Evolutionary conservation across 1,140 invertebrate genomes (phyloP).

Genomic region (Papilio polyxenes): DNA sequence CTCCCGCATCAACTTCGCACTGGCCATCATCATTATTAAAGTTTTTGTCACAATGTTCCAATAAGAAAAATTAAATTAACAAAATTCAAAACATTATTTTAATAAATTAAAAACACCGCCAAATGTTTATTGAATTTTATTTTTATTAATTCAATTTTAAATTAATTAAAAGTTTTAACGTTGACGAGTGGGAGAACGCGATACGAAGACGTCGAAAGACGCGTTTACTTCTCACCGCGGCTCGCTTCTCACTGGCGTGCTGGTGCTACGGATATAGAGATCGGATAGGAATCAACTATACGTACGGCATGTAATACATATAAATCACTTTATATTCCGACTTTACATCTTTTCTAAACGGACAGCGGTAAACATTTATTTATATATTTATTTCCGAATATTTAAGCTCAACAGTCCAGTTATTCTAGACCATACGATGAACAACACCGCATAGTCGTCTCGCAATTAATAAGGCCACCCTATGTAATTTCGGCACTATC

Average conservation of each 20-base stretch:
- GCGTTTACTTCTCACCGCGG: constrained; percentile 56
- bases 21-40: constrained; percentile 79
- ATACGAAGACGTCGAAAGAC: constrained; percentile 41
- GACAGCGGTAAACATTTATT: constrained; percentile 25
- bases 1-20: constrained; percentile 79
- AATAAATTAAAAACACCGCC: not conserved
- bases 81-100: constrained; percentile 17
- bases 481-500: not conserved
- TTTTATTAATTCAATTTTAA: not conserved
- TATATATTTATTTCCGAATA: not conserved
- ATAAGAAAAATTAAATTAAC: not conserved
- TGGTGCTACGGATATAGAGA: constrained; percentile 39
- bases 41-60: constrained; percentile 40
- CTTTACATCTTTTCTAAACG: constrained; percentile 27
- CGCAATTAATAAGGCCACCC: not conserved
- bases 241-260: constrained; percentile 56
- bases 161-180: constrained; percentile 17
- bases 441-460: not conserved
- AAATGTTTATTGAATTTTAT: not conserved
- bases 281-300: constrained; percentile 34
- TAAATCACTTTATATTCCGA: constrained; percentile 29
- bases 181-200: constrained; percentile 49
- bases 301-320: constrained; percentile 18
- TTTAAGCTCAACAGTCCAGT: constrained; percentile 8
- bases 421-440: not conserved